Evolutionary conservation across 2,113 vertebrate species (phyloP), one percentile per base, ranked within the genome.

Genomic region (Panurus biarmicus): DNA sequence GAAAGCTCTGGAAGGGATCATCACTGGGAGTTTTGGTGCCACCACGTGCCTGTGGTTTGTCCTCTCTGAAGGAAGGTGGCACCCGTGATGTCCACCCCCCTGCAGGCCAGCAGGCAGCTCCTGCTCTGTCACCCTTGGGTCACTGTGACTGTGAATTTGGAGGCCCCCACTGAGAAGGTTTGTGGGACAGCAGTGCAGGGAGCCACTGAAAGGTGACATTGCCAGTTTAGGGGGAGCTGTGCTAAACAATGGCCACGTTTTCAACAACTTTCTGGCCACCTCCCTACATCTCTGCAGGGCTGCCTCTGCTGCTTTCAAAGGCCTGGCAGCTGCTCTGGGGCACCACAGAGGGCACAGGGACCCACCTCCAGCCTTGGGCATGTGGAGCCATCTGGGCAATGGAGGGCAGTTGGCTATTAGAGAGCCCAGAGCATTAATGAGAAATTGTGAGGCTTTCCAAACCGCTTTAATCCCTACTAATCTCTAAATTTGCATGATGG

Each of bases 1-100:
- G 65, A 29, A 56, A 53, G 28, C 22, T 40, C 18, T 64, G 72
- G 28, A 47, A 36, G 35, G 62, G 33, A 17, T 53, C 51, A 16
- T 12, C 31, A 3, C 18, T 2, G 21, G 21, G 24, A 29, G 33
- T 4, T 26, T n/a, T n/a, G 7, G 8, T 71, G 40, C 10, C 50
- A 15, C 16, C 66, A 35, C 14, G 21, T 36, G 31, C 67, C 31
- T 11, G 15, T 42, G 45, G 40, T 60, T 54, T 28, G 24, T 31
- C 26, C 50, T 33, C 35, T 17, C 70, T 10, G 45, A 28, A 44
- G 62, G 58, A 61, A 48, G n/a, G 51, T 80, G 67, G 14, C 7
- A 1, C 12, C 48, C 66, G 3, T 0, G 1, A 4, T 14, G 14
- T 16, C 35, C 69, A 36, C 26, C 12, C 16, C 48, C n/a, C n/a